Conservation (phyloP, 2,113 vertebrate species). For the Psittacula cyanocephala region DNA sequence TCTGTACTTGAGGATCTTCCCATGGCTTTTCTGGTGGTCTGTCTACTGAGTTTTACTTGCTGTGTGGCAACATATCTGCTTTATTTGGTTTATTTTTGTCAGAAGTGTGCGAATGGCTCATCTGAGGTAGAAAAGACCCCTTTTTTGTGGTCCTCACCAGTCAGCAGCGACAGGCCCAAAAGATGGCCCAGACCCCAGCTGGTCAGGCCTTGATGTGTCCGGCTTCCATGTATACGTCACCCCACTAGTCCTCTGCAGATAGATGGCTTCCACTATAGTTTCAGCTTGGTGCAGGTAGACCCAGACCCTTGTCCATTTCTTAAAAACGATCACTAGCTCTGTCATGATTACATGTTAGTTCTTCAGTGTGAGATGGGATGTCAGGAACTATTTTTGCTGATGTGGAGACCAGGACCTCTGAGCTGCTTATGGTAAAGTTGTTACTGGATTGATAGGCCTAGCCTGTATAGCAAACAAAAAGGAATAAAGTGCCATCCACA, state of each 20-base stretch:
- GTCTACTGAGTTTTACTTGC: background rate
- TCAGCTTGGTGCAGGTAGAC: background rate
- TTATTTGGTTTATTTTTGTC: background rate
- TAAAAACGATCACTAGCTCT: background rate
- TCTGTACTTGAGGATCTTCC: background rate
- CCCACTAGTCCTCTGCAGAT: background rate
- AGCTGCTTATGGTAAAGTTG: background rate
- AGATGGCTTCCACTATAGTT: background rate
- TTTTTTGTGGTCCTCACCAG: background rate
- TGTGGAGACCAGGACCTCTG: no score
- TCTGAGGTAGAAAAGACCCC: background rate
- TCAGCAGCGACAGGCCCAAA: background rate
- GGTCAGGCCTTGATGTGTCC: background rate
- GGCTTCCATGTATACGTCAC: background rate
- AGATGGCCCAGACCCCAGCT: background rate
- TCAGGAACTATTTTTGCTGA: background rate
- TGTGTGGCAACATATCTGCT: background rate
- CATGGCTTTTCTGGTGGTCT: background rate
- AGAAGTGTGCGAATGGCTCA: background rate
- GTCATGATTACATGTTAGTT: rapidly evolving
- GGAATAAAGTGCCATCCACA: background rate
- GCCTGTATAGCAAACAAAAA: background rate
- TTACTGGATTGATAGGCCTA: background rate
- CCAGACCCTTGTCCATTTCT: background rate
- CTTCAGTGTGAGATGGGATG: rapidly evolving